Conservation (phyloP, 2,797 vertebrate genomes). For the Sphenodon punctatus region DNA sequence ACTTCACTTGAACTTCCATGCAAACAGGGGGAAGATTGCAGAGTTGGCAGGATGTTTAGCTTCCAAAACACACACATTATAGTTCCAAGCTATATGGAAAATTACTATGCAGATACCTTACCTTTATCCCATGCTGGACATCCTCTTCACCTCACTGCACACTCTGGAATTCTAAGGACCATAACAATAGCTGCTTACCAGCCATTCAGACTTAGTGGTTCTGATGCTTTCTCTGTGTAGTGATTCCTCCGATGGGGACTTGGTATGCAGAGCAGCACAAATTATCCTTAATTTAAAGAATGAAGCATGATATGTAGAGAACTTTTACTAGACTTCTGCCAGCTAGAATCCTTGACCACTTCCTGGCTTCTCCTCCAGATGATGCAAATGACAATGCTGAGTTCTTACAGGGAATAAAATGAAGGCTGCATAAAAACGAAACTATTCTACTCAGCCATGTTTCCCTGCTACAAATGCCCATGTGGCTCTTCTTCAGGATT, state of each 20-base stretch:
- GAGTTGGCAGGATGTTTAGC: accelerated
- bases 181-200: accelerated
- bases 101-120: accelerated
- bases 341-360: neutral
- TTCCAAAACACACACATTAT: neutral
- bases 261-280: accelerated
- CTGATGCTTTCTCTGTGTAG: accelerated
- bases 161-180: neutral
- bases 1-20: neutral
- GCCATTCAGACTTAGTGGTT: accelerated
- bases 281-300: neutral
- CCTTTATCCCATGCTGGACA: accelerated
- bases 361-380: neutral
- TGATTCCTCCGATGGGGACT: neutral
- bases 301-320: neutral
- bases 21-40: neutral
- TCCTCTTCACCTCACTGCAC: neutral
- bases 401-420: neutral
- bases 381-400: neutral
- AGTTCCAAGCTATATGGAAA: neutral
- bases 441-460: neutral
- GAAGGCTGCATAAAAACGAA: neutral
- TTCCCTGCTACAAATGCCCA: neutral
- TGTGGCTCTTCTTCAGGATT: neutral
- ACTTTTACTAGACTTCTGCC: neutral